phyloP scores from a whole-genome alignment of 2,888 invertebrate genomes.

The Philonicus albiceps region DNA sequence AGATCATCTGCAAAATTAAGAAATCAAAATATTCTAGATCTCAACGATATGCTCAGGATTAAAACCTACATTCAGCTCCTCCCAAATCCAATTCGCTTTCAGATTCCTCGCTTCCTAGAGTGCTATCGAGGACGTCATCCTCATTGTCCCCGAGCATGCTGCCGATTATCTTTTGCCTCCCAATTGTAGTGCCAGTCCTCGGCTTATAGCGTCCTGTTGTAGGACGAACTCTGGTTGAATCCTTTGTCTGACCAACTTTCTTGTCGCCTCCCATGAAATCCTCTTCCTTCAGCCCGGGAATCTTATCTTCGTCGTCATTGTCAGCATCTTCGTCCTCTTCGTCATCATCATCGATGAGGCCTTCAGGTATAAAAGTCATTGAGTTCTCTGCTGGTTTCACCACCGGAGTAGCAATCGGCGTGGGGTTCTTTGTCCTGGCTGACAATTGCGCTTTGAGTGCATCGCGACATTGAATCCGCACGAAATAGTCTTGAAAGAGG shows the following conservation, averaged over 20 bases:
- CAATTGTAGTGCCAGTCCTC: slow-evolving; percentile 48
- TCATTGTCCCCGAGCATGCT: slow-evolving; percentile 47
- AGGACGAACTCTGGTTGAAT: slow-evolving; percentile 57
- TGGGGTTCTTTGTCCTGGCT: slow-evolving; percentile 55
- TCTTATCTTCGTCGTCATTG: slow-evolving; percentile 52
- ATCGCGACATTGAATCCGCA: slow-evolving; percentile 86
- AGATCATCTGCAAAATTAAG: slow-evolving; percentile 55
- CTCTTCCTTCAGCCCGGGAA: neutral
- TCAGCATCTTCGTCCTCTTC: slow-evolving; percentile 51
- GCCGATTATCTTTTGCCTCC: slow-evolving; percentile 50
- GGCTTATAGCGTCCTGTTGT: slow-evolving; percentile 59
- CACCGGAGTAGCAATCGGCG: slow-evolving; percentile 56
- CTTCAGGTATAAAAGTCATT: slow-evolving; percentile 60
- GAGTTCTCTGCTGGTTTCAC: slow-evolving; percentile 59
- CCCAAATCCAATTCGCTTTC: slow-evolving; percentile 60
- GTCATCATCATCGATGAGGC: slow-evolving; percentile 60
- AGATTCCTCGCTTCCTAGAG: slow-evolving; percentile 58
- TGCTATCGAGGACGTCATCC: slow-evolving; percentile 58
- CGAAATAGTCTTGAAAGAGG: slow-evolving; percentile 87
- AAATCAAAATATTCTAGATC: neutral
- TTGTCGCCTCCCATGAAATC: neutral
- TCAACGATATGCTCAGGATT: no score
- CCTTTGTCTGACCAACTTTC: slow-evolving; percentile 51
- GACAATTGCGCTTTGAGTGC: slow-evolving; percentile 86
- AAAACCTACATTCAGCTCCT: slow-evolving; percentile 47